Evolutionary conservation across 92 coral and sea anemone genomes (phyloP).

Genomic region (Porites lobata): DNA sequence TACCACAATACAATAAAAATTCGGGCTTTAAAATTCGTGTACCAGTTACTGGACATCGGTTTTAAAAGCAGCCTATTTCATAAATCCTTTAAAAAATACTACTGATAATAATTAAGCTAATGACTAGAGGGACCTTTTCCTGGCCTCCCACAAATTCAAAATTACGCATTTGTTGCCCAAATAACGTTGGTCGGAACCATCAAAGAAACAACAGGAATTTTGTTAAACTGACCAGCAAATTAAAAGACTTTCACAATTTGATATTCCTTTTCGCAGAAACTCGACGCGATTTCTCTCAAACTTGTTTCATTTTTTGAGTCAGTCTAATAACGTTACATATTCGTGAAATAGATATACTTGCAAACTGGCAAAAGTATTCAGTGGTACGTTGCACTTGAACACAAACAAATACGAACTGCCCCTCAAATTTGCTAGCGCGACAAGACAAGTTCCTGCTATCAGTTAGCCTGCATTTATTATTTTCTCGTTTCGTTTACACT

Average conservation of each 20-base stretch:
- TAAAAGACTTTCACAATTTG: neutral
- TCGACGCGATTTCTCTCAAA: neutral
- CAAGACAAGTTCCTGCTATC: slow-evolving; percentile 17
- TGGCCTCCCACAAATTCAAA: slow-evolving; percentile 6
- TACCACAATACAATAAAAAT: neutral
- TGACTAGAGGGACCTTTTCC: neutral
- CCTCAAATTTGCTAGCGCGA: slow-evolving; percentile 21
- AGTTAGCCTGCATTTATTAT: slow-evolving; percentile 17
- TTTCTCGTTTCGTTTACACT: slow-evolving; percentile 17
- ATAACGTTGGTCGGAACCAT: slow-evolving; percentile 37
- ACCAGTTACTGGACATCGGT: neutral
- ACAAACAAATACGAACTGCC: slow-evolving; percentile 2
- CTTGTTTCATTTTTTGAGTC: neutral
- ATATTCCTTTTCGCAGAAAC: neutral
- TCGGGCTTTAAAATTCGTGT: neutral
- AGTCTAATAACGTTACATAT: neutral
- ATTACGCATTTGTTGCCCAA: neutral
- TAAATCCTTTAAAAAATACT: neutral
- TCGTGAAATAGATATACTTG: neutral
- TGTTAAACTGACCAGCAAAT: slow-evolving; percentile 14
- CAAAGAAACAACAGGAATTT: slow-evolving; percentile 19
- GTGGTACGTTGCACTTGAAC: neutral
- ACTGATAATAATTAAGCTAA: neutral
- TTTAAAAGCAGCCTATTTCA: neutral
- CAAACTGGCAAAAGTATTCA: neutral